Percentiles rank a stretch among this genome's conserved stretches.
Evolutionary conservation across 2,113 vertebrate genomes (phyloP).

Genomic region (Caloenas nicobarica): DNA sequence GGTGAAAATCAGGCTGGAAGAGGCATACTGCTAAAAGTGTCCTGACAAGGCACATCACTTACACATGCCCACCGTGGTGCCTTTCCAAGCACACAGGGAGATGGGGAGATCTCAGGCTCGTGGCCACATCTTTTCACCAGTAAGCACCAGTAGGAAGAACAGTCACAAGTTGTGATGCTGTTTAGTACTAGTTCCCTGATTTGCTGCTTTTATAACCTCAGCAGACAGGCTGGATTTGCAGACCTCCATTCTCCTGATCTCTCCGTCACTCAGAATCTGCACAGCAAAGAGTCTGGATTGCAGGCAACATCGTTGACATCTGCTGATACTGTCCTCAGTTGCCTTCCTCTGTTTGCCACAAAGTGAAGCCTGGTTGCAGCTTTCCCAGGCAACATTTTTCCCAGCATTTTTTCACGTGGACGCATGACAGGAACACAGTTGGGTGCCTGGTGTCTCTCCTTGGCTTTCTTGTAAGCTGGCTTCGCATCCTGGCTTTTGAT

Average conservation of each 20-base stretch:
- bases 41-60: background rate
- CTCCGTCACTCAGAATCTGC: background rate
- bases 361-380: background rate
- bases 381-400: background rate
- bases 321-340: background rate
- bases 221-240: background rate
- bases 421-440: background rate
- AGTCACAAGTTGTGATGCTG: background rate
- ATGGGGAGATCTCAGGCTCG: background rate
- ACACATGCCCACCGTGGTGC: fast-evolving
- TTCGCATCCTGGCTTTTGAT: background rate
- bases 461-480: background rate
- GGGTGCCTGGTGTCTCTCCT: background rate
- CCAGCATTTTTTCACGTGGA: background rate
- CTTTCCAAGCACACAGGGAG: background rate
- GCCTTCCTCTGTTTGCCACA: background rate
- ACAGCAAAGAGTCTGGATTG: background rate
- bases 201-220: background rate
- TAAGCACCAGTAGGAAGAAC: background rate
- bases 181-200: background rate
- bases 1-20: background rate
- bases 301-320: background rate
- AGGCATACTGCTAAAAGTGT: background rate
- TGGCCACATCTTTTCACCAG: background rate
- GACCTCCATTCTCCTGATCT: background rate